Percentiles rank a stretch among this genome's conserved stretches.
These are phyloP conservation scores for Parnassius smintheus DNA, from an alignment of 2,888 invertebrate genomes.

Conservation along the genomic window DNA sequence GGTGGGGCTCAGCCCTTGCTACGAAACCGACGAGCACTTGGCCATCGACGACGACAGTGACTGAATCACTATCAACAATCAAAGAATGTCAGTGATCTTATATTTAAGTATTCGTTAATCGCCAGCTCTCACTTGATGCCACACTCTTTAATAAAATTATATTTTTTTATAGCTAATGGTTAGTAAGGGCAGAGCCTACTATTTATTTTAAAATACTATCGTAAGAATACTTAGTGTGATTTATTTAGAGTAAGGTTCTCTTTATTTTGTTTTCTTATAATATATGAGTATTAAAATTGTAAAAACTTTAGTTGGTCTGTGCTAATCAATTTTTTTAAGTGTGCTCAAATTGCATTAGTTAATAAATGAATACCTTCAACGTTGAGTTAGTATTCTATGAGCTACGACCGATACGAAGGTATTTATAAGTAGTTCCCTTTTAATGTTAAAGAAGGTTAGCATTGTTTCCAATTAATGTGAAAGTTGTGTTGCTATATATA, in stretches of 20 bases:
- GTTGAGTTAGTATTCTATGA: neutral
- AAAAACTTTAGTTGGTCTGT: neutral
- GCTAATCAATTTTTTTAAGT: neutral
- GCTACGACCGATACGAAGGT: neutral
- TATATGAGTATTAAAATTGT: no score
- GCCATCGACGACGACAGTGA: neutral
- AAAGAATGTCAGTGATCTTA: neutral
- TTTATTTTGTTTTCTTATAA: no score
- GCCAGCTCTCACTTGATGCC: no score
- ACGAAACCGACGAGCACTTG: conserved; percentile 4
- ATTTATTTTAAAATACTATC: neutral
- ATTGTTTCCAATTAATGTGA: neutral
- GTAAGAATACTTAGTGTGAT: no score
- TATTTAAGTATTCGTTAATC: neutral
- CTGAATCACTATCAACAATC: neutral
- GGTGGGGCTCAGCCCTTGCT: conserved; percentile 8
- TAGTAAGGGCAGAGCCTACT: neutral
- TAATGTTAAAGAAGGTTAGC: neutral
- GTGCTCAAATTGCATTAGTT: neutral
- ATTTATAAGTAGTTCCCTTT: neutral
- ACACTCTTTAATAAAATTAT: no score
- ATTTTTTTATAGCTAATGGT: neutral
- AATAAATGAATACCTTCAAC: neutral
- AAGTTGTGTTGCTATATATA: neutral
- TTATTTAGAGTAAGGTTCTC: no score